Conservation (phyloP, 2,797 vertebrate genomes). For the Gouania willdenowi region DNA sequence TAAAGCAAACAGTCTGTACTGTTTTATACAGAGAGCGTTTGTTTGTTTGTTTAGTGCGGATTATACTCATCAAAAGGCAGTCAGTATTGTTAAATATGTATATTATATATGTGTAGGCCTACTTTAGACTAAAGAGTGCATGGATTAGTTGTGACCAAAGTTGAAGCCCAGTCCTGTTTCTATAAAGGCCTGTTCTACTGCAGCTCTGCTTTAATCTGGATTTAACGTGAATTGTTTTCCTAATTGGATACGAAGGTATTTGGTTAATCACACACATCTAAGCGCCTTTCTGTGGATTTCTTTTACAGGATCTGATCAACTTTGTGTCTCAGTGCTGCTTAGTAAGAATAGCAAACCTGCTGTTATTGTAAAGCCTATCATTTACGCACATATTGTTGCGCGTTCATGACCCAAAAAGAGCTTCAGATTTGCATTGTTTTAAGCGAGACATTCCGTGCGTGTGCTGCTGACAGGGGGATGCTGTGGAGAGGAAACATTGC, state of each 20-base stretch:
- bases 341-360: too few species aligned
- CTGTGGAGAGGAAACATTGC: constrained; percentile 41
- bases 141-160: constrained; percentile 5
- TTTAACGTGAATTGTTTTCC: constrained; percentile 53
- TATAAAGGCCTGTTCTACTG: too few species aligned
- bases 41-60: too few species aligned
- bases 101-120: too few species aligned
- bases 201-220: constrained; percentile 33
- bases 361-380: too few species aligned
- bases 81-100: too few species aligned
- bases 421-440: not conserved
- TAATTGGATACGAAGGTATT: constrained; percentile 65
- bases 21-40: too few species aligned
- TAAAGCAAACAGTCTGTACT: too few species aligned
- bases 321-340: constrained; percentile 15
- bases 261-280: constrained; percentile 59
- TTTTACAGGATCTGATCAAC: constrained; percentile 36
- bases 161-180: not conserved
- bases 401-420: not conserved
- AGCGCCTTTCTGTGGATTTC: constrained; percentile 56
- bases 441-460: constrained; percentile 15
- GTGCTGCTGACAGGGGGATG: constrained; percentile 62
- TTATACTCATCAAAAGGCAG: too few species aligned
- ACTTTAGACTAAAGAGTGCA: too few species aligned
- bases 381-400: constrained; percentile 14